Evolutionary conservation across 2,113 vertebrate genomes (phyloP), one percentile per base, ranked within the genome.

Genomic region (Hypomesus transpacificus): DNA sequence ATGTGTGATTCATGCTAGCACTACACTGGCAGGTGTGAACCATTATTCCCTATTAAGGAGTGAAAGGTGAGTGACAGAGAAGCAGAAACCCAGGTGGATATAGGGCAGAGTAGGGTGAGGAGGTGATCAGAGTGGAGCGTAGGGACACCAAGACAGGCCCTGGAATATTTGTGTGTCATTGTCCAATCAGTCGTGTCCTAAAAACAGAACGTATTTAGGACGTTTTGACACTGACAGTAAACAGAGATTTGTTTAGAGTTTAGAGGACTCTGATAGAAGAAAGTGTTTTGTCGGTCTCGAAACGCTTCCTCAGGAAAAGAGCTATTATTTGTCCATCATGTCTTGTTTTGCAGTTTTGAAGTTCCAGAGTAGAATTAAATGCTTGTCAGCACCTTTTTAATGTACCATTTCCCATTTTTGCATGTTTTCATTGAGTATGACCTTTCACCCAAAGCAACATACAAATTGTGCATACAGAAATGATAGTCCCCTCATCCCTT

Each of bases 61-160:
- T 78, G 65, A 76, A 73, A 79, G 82, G 70, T 84, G 81, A 85
- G 68, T 75, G 74, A 83, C 67, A 83, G 79, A 78, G 75, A 73
- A 79, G 70, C 69, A 71, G 82, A 79, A 80, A 71, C 58, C 13
- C 66, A 71, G 68, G 69, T 18, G 1, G 54, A 66, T 78, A 74
- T 74, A 60, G 68, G 61, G 14, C 57, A 67, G 68, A 60, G 61
- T 58, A 31, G 14, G 73, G 21, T 70, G 68, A 39, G 34, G 67
- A 53, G 46, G 21, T 61, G 68, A 68, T 18, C 59, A 50, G 31
- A 62, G 65, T n/a, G 22, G 66, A 2, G 14, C 11, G n/a, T 11
- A 51, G 11, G 11, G 46, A 71, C 14, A 11, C 66, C 58, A 13
- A 67, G 50, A 18, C 58, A 16, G 64, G 53, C 20, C 46, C 22